Evolutionary conservation across 2,113 vertebrate genomes (phyloP).

Genomic region (Talpa occidentalis): DNA sequence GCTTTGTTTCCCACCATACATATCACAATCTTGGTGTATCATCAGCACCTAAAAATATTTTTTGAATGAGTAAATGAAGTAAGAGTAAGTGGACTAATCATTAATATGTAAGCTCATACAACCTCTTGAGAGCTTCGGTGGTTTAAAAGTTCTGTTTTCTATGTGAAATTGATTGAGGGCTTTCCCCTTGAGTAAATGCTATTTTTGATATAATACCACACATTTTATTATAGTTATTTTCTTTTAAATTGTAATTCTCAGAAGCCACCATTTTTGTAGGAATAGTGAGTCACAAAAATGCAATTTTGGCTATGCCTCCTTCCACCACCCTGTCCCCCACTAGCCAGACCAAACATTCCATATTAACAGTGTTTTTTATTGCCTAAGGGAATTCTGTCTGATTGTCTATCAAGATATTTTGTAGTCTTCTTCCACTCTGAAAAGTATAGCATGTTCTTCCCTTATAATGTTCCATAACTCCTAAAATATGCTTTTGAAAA

Average conservation of each 20-base stretch:
- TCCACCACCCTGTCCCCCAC: background rate
- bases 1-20: background rate
- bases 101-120: background rate
- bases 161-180: slow-evolving; percentile 30
- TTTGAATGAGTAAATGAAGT: background rate
- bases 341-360: slow-evolving; percentile 75
- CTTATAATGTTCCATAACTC: background rate
- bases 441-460: background rate
- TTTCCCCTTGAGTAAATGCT: slow-evolving; percentile 35
- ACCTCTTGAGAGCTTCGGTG: background rate
- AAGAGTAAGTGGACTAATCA: background rate
- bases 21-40: background rate
- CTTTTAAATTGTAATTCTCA: slow-evolving; percentile 71
- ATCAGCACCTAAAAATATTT: background rate
- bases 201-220: slow-evolving; percentile 34
- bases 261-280: slow-evolving; percentile 63
- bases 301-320: slow-evolving; percentile 66
- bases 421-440: slow-evolving; percentile 8
- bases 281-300: slow-evolving; percentile 71
- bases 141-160: slow-evolving; percentile 46
- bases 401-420: slow-evolving; percentile 63
- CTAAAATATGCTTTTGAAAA: slow-evolving; percentile 52
- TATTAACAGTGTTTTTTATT: slow-evolving; percentile 66
- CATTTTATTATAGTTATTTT: slow-evolving; percentile 65
- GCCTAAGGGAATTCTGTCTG: slow-evolving; percentile 40